Base-by-base conservation (phyloP, 2,888 invertebrate species). In the Lymantria monacha region DNA sequence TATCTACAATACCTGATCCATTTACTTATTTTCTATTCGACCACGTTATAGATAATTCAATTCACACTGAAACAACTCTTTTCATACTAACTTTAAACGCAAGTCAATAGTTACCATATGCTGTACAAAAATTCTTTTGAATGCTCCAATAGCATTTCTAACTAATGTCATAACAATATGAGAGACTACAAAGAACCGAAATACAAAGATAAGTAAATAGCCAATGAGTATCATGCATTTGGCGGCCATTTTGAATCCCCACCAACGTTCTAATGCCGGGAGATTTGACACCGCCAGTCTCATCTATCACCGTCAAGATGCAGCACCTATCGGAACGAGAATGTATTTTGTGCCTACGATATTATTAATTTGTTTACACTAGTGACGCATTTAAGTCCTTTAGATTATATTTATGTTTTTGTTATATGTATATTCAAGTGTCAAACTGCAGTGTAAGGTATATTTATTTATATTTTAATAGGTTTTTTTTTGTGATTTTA, bases 161-260 rank as follows among this genome's bases (percentile, higher is more conserved):
- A 38, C 38, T 10, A 33, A 33, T 10, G 9, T 33, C 10, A 9
- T 33, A 33, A 33, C 56, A 63, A 59, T 57, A 51, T 57, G 57
- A 59, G 56, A 10, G 49, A 55, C 30, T 52, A 56, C 53, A 64
- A 62, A 59, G 47, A 48, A 5, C 5, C 22, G 22, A 22, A 22
- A 22, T 22, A 22, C 22, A 2, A 22, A 5, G 22, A 46, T 45
- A 41, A 10, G 13, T 8, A 31, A 10, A 15, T 42, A 49, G 38
- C 85, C 83, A 84, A 83, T 85, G 43, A 60, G 49, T 55, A 42
- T 15, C 48, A 48, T 46, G 30, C 30, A 42, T 63, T 54, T 10
- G 33, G 58, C 58, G 68, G 87, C 87, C 87, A 87, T 88, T 36
- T 84, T 86, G 70, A 53, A 71, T 68, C 70, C 76, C 76, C 80